Conservation (phyloP, 2,113 vertebrate genomes). For the Terrapene triunguis region DNA sequence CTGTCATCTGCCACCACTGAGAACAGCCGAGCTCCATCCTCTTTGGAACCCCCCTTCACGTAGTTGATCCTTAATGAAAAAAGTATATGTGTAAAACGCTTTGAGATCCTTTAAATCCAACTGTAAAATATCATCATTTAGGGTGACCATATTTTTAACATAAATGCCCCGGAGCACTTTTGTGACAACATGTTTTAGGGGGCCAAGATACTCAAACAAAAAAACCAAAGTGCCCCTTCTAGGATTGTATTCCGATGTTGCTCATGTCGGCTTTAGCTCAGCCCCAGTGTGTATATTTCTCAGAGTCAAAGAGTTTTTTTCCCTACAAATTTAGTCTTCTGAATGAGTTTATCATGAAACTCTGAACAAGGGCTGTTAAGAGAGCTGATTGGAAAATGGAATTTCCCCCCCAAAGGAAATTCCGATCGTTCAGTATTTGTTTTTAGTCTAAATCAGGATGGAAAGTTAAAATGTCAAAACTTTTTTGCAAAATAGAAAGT, state of each 20-base stretch:
- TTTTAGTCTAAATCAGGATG: neutral
- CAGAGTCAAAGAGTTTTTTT: neutral
- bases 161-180: neutral
- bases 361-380: neutral
- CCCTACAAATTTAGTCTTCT: slow-evolving; percentile 6
- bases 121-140: neutral
- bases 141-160: neutral
- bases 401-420: neutral
- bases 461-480: neutral
- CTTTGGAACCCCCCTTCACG: too few species aligned
- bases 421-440: neutral
- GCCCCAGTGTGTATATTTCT: neutral
- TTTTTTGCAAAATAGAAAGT: neutral
- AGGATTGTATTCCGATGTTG: neutral
- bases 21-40: too few species aligned
- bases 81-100: neutral
- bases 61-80: too few species aligned
- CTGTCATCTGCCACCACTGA: too few species aligned
- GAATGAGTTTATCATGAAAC: neutral
- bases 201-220: neutral
- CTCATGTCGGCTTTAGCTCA: neutral
- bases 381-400: slow-evolving; percentile 10
- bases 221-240: neutral
- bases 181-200: neutral
- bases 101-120: neutral